Evolutionary conservation across 2,888 invertebrate genomes (phyloP).

Genomic region (Fragum whitleyi): DNA sequence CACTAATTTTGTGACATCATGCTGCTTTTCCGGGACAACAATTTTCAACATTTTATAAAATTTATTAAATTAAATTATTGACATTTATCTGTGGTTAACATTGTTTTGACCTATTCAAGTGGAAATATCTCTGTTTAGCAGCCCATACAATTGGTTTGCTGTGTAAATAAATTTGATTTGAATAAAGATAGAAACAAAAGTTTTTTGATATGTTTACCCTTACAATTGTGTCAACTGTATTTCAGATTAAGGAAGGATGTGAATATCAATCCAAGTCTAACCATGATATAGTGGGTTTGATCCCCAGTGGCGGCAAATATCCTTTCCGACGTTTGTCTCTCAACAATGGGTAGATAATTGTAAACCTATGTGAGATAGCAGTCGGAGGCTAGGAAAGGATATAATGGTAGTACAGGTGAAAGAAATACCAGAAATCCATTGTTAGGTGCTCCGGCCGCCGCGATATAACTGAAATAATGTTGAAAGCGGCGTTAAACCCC

Average conservation of each 20-base stretch:
- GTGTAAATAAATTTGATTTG: constrained; percentile 87
- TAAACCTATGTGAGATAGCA: not conserved
- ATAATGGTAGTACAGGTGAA: not conserved
- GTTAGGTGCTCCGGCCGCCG: not conserved
- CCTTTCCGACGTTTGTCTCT: not conserved
- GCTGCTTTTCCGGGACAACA: no score
- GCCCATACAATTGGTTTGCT: no score
- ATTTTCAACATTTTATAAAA: no score
- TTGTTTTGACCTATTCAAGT: no score
- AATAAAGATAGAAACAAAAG: not conserved
- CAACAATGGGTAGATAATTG: not conserved
- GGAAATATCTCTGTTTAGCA: no score
- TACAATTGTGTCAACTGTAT: not conserved
- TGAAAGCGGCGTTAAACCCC: not conserved
- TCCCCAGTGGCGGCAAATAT: not conserved
- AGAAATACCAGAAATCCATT: not conserved
- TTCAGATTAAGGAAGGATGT: no score
- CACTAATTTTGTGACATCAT: no score
- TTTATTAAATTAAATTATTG: no score
- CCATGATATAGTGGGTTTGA: not conserved
- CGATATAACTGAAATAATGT: not conserved
- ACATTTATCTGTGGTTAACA: no score
- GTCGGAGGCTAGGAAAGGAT: not conserved
- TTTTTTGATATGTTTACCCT: not conserved
- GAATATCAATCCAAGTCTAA: no score